Percentiles rank a stretch among this genome's conserved stretches.
Conservation (phyloP, 2,113 vertebrate genomes). For the Puma concolor region DNA sequence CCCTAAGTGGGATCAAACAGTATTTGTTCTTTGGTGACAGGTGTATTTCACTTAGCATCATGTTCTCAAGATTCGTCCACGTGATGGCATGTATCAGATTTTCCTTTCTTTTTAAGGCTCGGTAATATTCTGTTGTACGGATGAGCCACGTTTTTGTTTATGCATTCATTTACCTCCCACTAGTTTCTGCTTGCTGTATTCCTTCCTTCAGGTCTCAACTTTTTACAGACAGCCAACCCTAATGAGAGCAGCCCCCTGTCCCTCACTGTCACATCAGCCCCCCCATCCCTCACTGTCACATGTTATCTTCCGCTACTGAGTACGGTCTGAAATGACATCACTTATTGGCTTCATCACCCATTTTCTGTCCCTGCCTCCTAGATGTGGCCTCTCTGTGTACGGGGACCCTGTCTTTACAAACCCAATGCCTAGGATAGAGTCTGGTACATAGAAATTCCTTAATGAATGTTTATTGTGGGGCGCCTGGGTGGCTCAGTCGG, state of each 20-base stretch:
- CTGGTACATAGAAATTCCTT: neutral
- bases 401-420: neutral
- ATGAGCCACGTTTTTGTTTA: neutral
- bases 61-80: neutral
- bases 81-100: neutral
- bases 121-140: neutral
- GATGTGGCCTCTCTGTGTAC: neutral
- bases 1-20: neutral
- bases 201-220: neutral
- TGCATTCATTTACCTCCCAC: neutral
- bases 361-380: neutral
- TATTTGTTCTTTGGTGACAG: neutral
- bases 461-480: neutral
- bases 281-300: no score
- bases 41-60: neutral
- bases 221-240: neutral
- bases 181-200: no score
- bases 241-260: accelerated
- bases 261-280: neutral
- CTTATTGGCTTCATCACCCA: neutral
- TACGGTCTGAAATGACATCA: neutral
- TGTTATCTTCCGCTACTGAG: neutral
- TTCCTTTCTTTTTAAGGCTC: neutral
- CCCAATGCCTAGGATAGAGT: neutral
- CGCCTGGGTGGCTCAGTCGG: no score